Conservation (phyloP, 2,113 vertebrate species). For the Aleadryas rufinucha region DNA sequence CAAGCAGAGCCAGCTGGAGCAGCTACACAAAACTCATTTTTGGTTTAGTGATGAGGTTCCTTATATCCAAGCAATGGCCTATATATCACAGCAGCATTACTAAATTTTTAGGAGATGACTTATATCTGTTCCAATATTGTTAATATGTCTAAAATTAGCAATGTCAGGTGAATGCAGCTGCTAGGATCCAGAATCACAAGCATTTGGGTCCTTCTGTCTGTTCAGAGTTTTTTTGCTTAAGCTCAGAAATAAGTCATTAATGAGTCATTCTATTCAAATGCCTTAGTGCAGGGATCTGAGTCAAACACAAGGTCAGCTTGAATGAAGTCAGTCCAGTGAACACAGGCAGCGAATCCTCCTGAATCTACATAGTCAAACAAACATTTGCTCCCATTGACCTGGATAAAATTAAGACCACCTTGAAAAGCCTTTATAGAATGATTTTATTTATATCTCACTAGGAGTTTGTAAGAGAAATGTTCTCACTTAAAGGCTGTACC, state of each 20-base stretch:
- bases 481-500: background rate
- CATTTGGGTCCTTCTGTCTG: background rate
- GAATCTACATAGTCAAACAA: background rate
- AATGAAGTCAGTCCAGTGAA: background rate
- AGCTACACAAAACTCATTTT: background rate
- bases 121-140: background rate
- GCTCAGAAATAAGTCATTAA: background rate
- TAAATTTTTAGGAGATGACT: background rate
- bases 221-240: background rate
- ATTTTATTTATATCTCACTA: background rate
- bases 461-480: background rate
- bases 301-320: background rate
- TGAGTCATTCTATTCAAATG: background rate
- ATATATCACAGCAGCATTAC: background rate
- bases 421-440: background rate
- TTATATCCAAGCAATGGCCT: background rate
- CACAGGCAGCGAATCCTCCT: background rate
- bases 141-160: background rate
- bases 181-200: background rate
- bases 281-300: background rate
- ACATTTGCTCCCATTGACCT: background rate
- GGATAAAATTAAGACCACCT: background rate
- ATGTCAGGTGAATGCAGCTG: background rate
- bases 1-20: background rate
- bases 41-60: background rate